Evolutionary conservation across 2,888 invertebrate genomes (phyloP).

Genomic region (Acleris emargana): DNA sequence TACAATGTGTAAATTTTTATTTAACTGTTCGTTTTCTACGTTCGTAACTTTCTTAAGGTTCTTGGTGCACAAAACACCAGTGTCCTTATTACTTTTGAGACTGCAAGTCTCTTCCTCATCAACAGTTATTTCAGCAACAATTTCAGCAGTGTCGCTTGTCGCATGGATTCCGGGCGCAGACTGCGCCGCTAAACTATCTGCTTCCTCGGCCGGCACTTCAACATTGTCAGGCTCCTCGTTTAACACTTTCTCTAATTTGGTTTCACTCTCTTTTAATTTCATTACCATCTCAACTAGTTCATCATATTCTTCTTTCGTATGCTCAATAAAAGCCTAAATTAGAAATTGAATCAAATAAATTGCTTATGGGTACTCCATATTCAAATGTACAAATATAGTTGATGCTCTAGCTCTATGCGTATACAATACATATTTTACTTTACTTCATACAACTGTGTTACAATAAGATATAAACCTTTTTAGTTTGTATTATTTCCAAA

Average conservation of each 20-base stretch:
- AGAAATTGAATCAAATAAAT: conserved; percentile 56
- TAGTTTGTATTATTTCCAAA: not conserved
- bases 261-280: conserved; percentile 88
- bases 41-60: conserved; percentile 76
- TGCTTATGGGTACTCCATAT: conserved; percentile 34
- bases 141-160: conserved; percentile 41
- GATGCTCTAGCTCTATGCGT: conserved; percentile 10
- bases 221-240: conserved; percentile 65
- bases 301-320: conserved; percentile 82
- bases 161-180: conserved; percentile 40
- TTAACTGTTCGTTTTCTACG: conserved; percentile 76
- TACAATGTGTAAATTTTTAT: conserved; percentile 63
- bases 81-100: conserved; percentile 57
- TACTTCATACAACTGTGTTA: no score
- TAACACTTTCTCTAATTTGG: conserved; percentile 85
- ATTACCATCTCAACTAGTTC: conserved; percentile 87
- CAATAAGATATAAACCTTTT: no score
- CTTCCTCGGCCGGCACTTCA: conserved; percentile 64
- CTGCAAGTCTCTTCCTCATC: conserved; percentile 52
- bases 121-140: conserved; percentile 40
- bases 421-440: not conserved
- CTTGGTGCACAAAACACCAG: conserved; percentile 48
- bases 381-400: conserved; percentile 16
- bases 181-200: conserved; percentile 41
- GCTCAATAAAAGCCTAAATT: conserved; percentile 80